A percentile compares a stretch with the other conserved stretches of the same genome.
phyloP scores from a whole-genome alignment of 2,113 vertebrate genomes.

The Hirundichthys speculiger region DNA sequence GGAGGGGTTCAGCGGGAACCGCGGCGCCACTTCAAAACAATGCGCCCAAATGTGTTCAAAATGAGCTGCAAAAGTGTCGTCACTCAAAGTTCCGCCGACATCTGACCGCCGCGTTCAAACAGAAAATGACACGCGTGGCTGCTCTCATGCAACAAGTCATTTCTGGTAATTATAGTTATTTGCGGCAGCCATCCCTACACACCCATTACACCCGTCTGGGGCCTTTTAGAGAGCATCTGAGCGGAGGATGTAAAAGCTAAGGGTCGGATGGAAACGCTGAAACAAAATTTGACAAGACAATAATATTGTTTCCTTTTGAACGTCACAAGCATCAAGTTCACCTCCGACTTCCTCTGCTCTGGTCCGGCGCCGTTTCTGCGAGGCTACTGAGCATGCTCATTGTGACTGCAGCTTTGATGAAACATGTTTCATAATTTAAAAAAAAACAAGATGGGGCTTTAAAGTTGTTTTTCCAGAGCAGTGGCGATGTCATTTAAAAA shows the following conservation, averaged over 20 bases:
- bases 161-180: constrained; percentile 85
- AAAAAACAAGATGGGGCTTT: constrained; percentile 44
- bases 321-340: constrained; percentile 31
- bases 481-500: constrained; percentile 74
- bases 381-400: constrained; percentile 41
- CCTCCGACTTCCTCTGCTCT: constrained; percentile 31
- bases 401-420: constrained; percentile 57
- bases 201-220: constrained; percentile 79
- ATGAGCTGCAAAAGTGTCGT: constrained; percentile 63
- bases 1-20: constrained; percentile 63
- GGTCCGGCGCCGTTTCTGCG: constrained; percentile 39
- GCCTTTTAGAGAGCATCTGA: constrained; percentile 58
- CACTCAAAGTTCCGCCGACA: constrained; percentile 66
- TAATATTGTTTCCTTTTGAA: constrained; percentile 23
- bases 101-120: constrained; percentile 74
- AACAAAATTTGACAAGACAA: constrained; percentile 33
- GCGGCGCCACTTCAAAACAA: constrained; percentile 64
- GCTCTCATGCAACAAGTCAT: constrained; percentile 80
- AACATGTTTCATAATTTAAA: constrained; percentile 56
- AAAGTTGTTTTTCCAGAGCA: constrained; percentile 73
- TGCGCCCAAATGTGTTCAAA: constrained; percentile 72
- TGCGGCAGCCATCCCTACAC: constrained; percentile 70
- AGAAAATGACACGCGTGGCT: constrained; percentile 74
- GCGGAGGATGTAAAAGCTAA: constrained; percentile 30
- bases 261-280: constrained; percentile 42